These are phyloP conservation scores for Erpornis zantholeuca DNA, from an alignment of 2,113 vertebrate genomes.

Conservation along the genomic window DNA sequence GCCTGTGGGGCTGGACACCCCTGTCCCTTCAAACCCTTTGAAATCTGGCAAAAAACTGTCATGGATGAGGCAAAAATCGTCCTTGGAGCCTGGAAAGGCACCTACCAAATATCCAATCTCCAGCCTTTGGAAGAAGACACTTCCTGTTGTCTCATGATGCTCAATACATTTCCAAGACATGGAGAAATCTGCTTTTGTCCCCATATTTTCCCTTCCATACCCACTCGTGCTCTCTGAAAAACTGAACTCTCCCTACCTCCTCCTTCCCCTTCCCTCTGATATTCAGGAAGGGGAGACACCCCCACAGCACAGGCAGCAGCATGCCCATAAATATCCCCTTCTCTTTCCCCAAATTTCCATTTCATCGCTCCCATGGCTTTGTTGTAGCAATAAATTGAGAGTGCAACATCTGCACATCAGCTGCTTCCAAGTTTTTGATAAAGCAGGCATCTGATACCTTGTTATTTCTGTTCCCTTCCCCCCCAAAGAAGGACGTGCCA, in stretches of 20 bases:
- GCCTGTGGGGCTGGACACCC: background rate
- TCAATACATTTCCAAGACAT: background rate
- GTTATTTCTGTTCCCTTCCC: background rate
- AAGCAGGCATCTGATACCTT: background rate
- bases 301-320: background rate
- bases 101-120: background rate
- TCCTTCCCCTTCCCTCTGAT: background rate
- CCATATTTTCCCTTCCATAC: background rate
- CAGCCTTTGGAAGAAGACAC: background rate
- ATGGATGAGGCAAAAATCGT: background rate
- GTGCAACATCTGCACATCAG: background rate
- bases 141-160: background rate
- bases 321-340: background rate
- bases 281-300: background rate
- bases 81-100: background rate
- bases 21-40: background rate
- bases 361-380: background rate
- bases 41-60: background rate
- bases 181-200: background rate
- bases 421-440: constrained; percentile 44
- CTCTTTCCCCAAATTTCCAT: background rate
- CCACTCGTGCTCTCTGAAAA: background rate
- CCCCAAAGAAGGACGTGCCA: background rate
- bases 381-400: constrained; percentile 37
- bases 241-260: background rate